These are phyloP conservation scores for Pedetes capensis DNA, from an alignment of 2,113 vertebrate species.

Conservation along the genomic window DNA sequence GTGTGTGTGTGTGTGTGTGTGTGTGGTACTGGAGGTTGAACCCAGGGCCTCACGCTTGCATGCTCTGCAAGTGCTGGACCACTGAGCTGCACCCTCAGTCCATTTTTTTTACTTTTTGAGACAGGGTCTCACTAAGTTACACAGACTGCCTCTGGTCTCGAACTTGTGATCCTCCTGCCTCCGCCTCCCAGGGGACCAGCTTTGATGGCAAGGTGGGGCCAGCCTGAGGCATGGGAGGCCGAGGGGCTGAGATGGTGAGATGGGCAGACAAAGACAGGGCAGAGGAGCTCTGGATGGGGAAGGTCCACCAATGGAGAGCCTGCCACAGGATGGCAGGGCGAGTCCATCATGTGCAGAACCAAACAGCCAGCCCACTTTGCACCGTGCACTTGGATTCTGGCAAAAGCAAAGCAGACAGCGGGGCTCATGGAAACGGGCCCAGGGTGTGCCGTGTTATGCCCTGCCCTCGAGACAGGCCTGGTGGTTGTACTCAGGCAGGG, in stretches of 20 bases:
- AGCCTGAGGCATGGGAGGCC: not conserved
- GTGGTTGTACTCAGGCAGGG: not conserved
- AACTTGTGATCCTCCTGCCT: no score
- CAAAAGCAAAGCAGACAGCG: not conserved
- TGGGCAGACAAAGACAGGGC: not conserved
- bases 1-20: no score
- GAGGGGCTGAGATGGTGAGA: not conserved
- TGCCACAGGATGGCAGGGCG: not conserved
- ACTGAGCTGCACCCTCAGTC: no score
- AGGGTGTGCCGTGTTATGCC: no score
- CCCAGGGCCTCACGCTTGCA: no score
- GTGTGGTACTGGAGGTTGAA: no score
- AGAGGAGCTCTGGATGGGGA: not conserved
- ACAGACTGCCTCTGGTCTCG: no score
- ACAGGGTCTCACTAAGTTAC: no score
- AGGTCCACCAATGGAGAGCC: not conserved
- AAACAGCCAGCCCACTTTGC: not conserved
- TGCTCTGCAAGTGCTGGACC: no score
- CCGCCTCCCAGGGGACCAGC: not conserved
- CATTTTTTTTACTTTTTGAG: no score
- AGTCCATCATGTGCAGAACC: fast-evolving
- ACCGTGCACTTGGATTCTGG: not conserved
- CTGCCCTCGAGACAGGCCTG: not conserved
- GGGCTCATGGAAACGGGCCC: not conserved
- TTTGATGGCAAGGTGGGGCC: not conserved